A percentile compares a stretch with the other conserved stretches of the same genome.
phyloP scores from a whole-genome alignment of 1,140 invertebrate species.

The Saccostrea glomerata region DNA sequence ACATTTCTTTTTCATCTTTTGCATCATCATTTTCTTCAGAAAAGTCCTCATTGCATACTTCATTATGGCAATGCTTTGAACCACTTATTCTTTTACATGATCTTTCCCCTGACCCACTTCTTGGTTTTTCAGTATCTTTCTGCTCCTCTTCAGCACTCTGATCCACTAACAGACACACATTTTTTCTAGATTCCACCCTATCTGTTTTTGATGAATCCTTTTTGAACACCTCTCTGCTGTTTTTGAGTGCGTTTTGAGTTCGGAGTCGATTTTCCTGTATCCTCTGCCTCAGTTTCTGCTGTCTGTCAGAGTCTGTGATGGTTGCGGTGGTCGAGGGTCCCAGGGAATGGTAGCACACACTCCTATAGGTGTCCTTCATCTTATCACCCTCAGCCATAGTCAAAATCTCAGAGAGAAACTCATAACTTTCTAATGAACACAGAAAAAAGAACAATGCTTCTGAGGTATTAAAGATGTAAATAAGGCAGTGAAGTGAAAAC shows the following conservation, averaged over 20 bases:
- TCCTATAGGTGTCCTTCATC: background rate
- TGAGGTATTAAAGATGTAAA: background rate
- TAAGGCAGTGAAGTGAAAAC: slow-evolving; percentile 11
- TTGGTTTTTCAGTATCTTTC: background rate
- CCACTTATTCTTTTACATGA: background rate
- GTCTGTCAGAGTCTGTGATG: slow-evolving; percentile 8
- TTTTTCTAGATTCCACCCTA: background rate
- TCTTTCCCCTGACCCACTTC: background rate
- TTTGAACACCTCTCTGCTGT: background rate
- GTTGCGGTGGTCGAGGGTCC: background rate
- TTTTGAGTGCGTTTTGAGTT: background rate
- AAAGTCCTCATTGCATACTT: background rate
- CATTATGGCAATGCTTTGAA: background rate
- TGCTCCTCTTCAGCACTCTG: background rate
- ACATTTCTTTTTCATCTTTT: background rate
- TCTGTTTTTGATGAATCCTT: background rate
- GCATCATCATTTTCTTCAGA: background rate
- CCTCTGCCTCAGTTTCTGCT: background rate
- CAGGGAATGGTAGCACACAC: background rate
- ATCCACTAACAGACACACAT: background rate
- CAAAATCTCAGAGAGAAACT: background rate
- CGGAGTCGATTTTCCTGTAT: background rate
- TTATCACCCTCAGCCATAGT: background rate
- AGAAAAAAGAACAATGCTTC: background rate
- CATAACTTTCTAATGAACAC: slow-evolving; percentile 9